A percentile compares a stretch with the other conserved stretches of the same genome.
Evolutionary conservation across 2,113 vertebrate species (phyloP).

Genomic region (Origma solitaria): DNA sequence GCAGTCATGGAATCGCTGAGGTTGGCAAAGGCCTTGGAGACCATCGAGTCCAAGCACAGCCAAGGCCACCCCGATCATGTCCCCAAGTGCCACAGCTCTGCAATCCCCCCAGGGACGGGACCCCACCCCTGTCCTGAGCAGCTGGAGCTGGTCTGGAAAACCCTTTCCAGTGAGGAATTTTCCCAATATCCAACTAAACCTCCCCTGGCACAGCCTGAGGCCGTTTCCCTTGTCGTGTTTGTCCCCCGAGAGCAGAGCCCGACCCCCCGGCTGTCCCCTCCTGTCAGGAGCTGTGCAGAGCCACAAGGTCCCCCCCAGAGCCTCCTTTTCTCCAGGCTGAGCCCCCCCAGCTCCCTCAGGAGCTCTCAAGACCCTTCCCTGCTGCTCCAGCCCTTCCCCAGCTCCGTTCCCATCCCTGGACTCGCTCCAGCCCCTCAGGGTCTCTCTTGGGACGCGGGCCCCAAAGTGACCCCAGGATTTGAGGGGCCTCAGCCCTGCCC

Average conservation of each 20-base stretch:
- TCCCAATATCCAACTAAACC: background rate
- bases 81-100: background rate
- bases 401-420: background rate
- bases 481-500: background rate
- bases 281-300: background rate
- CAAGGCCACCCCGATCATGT: background rate
- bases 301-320: background rate
- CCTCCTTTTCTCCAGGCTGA: background rate
- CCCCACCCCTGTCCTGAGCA: background rate
- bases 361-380: background rate
- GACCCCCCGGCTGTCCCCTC: background rate
- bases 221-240: background rate
- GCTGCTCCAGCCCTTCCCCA: background rate
- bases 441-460: background rate
- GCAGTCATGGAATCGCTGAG: background rate
- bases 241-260: background rate
- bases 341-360: background rate
- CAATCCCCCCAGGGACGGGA: background rate
- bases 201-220: background rate
- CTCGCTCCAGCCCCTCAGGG: accelerated
- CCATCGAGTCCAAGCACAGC: background rate
- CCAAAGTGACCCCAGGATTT: background rate
- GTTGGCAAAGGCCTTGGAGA: background rate
- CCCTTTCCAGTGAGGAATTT: background rate
- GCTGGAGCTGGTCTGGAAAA: background rate